phyloP scores from a whole-genome alignment of 2,113 vertebrate genomes.

The Grallaria varia region DNA sequence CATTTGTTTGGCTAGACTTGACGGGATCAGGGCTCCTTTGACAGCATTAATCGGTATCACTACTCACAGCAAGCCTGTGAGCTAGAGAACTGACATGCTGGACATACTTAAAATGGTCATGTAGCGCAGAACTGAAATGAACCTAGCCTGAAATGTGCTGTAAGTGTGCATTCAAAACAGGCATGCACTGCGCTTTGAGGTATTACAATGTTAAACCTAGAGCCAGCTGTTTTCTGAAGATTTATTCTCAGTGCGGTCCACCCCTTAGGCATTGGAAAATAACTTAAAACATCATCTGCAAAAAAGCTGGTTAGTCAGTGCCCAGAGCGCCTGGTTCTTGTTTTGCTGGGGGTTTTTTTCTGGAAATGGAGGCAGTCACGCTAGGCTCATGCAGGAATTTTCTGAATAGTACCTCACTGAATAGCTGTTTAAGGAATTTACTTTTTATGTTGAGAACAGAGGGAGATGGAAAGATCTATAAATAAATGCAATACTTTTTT shows the following conservation, averaged over 20 bases:
- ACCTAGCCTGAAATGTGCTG: not conserved
- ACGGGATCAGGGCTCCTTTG: not conserved
- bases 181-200: conserved; percentile 1
- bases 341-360: conserved; percentile 38
- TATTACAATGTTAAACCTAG: conserved; percentile 35
- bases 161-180: conserved; percentile 44
- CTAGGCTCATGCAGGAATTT: not conserved
- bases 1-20: conserved; percentile 26
- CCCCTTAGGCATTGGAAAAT: not conserved
- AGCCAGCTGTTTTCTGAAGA: conserved; percentile 38
- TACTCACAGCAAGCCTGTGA: conserved; percentile 15
- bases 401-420: not conserved
- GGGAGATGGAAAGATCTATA: not conserved
- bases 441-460: not conserved
- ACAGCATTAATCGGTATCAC: conserved; percentile 31
- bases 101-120: conserved; percentile 29
- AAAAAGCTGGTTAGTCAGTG: not conserved
- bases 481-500: not conserved
- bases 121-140: not conserved
- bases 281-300: conserved; percentile 2
- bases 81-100: conserved; percentile 26
- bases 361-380: not conserved
- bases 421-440: not conserved
- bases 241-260: not conserved
- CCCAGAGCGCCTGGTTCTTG: not conserved